A percentile compares a stretch with the other conserved stretches of the same genome.
Evolutionary conservation across 2,113 vertebrate genomes (phyloP).

Genomic region (Alectura lathami): DNA sequence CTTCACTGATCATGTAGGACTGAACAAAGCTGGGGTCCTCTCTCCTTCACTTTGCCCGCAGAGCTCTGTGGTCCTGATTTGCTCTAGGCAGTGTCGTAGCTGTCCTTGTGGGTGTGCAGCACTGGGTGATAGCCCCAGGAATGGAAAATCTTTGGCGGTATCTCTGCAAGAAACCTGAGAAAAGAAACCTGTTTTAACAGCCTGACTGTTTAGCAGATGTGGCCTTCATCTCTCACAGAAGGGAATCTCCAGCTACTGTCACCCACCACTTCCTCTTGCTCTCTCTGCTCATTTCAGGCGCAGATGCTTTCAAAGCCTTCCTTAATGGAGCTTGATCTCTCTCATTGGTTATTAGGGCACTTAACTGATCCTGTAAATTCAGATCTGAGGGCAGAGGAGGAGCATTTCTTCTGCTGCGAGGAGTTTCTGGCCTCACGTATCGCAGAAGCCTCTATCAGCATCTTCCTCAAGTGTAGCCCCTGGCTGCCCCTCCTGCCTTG

Average conservation of each 20-base stretch:
- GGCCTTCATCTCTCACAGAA: background rate
- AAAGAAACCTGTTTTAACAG: background rate
- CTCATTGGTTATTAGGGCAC: background rate
- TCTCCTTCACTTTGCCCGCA: background rate
- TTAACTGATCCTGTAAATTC: background rate
- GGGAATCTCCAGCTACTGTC: background rate
- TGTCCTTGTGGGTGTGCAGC: background rate
- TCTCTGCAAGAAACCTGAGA: background rate
- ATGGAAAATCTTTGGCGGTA: background rate
- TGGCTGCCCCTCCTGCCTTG: background rate
- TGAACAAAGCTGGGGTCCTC: background rate
- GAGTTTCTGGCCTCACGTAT: background rate
- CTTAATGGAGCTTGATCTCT: background rate
- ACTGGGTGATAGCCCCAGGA: background rate
- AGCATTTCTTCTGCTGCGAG: background rate
- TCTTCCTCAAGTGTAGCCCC: background rate
- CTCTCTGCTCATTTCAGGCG: background rate
- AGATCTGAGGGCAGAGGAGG: background rate
- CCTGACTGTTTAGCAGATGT: background rate
- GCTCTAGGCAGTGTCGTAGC: background rate
- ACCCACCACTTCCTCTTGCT: background rate
- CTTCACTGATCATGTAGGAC: background rate
- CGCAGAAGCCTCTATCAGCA: background rate
- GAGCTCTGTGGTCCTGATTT: background rate
- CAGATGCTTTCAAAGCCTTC: conserved; percentile 4